Evolutionary conservation across 2,888 invertebrate genomes (phyloP), one percentile per base, ranked within the genome.

Genomic region (Cheilosia grossa): DNA sequence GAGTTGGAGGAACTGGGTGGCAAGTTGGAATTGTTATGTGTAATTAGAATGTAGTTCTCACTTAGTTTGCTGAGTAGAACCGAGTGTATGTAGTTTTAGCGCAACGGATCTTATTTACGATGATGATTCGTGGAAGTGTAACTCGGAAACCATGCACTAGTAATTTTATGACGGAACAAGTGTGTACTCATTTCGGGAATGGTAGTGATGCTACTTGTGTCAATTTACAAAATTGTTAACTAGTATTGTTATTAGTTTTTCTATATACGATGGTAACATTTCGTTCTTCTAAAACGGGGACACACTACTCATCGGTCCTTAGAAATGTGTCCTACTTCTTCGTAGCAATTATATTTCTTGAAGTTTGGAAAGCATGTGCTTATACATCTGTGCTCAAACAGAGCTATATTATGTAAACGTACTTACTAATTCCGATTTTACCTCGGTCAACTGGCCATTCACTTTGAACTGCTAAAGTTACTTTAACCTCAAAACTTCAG

Each of bases 1-100:
- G 19, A 19, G 30, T 59, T 51, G 21, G 53, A 37, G n/a, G 24
- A 49, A 66, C 47, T 72, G 47, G 61, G 72, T 82, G 77, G 77
- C 72, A 61, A 66, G 58, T 75, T 77, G 44, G 49, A 17, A 40
- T 19, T 19, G 30, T 42, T 54, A 6, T 56, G 33, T 47, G 49
- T 33, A 56, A 44, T 69, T 56, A 27, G 58, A 58, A 33, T 37
- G 10, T 33, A 21, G 47, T 69, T 33, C 44, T 61, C 24, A 21
- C 56, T 33, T 9, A 19, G 56, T 33, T 33, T 10, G 17, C 30
- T 33, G 56, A 49, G 21, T 15, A 5, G 24, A 15, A 21, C 24
- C 27, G 6, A 24, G 15, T 51, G 51, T 51, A 21, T 15, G 5
- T 17, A 4, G 30, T 30, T 47, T 17, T 49, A 63, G 19, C 21